Percentiles rank a stretch among this genome's conserved stretches.
Conservation (phyloP, 2,797 vertebrate species). For the Fringilla coelebs region DNA sequence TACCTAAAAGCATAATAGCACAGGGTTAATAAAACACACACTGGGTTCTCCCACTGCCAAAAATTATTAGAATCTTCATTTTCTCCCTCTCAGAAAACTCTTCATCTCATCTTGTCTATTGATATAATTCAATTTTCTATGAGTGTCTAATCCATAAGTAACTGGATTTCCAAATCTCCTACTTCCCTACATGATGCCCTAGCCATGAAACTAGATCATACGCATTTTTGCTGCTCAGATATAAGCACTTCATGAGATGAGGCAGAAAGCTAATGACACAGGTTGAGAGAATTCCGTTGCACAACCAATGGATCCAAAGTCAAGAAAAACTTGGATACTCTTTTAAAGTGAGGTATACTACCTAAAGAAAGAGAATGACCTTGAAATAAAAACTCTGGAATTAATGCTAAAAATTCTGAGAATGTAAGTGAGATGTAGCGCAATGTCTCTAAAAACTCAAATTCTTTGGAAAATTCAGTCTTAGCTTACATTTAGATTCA, state of each 20-base stretch:
- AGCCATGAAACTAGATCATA: background rate
- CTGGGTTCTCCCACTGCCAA: background rate
- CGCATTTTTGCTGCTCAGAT: background rate
- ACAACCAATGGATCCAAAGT: background rate
- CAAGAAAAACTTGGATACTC: background rate
- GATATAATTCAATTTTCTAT: background rate
- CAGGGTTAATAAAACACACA: accelerated
- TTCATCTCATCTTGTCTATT: background rate
- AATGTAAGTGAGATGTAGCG: background rate
- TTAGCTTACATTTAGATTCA: background rate
- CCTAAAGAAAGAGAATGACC: background rate
- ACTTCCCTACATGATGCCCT: background rate
- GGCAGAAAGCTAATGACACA: background rate
- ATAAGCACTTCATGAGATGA: background rate
- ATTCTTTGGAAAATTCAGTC: background rate
- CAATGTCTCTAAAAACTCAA: background rate
- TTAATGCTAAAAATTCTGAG: background rate
- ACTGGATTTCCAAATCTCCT: background rate
- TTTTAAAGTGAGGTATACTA: background rate
- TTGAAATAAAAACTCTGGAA: background rate
- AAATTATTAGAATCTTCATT: background rate
- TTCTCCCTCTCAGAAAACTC: background rate
- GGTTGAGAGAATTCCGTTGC: background rate
- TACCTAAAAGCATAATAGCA: background rate
- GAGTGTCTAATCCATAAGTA: background rate